Evolutionary conservation across 2,797 vertebrate species (phyloP).

Genomic region (Parambassis ranga): DNA sequence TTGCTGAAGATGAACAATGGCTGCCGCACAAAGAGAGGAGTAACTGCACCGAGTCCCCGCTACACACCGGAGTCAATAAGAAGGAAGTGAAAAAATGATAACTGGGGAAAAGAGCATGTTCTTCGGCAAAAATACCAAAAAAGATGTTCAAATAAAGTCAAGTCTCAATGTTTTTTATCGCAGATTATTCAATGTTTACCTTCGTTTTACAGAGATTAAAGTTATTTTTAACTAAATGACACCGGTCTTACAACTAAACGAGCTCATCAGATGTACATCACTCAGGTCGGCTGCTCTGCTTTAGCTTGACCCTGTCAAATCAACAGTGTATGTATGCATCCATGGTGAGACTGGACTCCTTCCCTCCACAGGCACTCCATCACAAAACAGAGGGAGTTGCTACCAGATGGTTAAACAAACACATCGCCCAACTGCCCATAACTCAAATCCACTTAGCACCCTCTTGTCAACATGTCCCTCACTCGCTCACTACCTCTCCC

Average conservation of each 20-base stretch:
- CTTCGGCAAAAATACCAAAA: too few species aligned
- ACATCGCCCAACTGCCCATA: constrained; percentile 86
- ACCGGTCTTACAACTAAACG: too few species aligned
- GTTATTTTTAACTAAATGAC: too few species aligned
- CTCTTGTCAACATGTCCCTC: constrained; percentile 81
- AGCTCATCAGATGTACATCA: constrained; percentile 36
- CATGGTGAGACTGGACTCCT: constrained; percentile 72
- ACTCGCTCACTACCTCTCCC: constrained; percentile 56
- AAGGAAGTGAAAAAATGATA: constrained; percentile 28
- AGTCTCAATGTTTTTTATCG: too few species aligned
- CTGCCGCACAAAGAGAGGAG: constrained; percentile 16
- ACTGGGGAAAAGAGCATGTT: constrained; percentile 35
- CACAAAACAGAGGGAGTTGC: constrained; percentile 81
- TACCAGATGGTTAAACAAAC: constrained; percentile 89
- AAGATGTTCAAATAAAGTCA: too few species aligned
- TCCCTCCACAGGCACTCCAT: constrained; percentile 82
- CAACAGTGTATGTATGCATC: constrained; percentile 24
- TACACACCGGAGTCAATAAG: constrained; percentile 22
- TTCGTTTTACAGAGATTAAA: too few species aligned
- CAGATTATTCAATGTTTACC: too few species aligned
- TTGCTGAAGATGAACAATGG: constrained; percentile 74
- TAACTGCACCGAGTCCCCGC: background rate
- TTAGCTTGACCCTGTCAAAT: constrained; percentile 44
- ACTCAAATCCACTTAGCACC: constrained; percentile 87
- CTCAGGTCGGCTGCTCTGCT: constrained; percentile 20